Percentiles rank a stretch among this genome's conserved stretches.
phyloP scores from a whole-genome alignment of 2,888 invertebrate species.

The Halocaridina rubra region DNA sequence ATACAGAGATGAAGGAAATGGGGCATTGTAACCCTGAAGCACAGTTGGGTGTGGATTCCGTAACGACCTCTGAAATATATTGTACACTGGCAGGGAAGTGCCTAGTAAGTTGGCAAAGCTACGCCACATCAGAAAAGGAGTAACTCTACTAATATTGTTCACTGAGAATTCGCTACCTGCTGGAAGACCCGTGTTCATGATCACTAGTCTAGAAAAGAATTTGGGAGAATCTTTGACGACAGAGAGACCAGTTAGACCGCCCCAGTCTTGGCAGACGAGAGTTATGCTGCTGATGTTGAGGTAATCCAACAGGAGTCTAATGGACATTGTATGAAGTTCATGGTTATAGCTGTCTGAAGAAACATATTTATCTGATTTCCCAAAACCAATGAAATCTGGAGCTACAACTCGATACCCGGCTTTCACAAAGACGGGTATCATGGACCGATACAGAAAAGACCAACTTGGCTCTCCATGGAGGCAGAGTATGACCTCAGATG shows the following conservation, averaged over 20 bases:
- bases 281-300: constrained; percentile 20
- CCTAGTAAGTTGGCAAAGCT: constrained; percentile 15
- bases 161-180: not conserved
- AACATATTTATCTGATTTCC: constrained; percentile 59
- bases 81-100: not conserved
- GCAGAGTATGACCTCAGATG: constrained; percentile 43
- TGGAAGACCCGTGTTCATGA: constrained; percentile 55
- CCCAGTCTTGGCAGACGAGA: constrained; percentile 45
- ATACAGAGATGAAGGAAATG: constrained; percentile 44
- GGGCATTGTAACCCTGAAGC: constrained; percentile 29
- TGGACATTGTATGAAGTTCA: constrained; percentile 38
- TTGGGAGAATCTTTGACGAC: constrained; percentile 41
- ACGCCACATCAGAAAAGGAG: constrained; percentile 34
- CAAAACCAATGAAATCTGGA: constrained; percentile 63
- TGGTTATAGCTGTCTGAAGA: constrained; percentile 36
- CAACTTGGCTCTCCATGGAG: constrained; percentile 59
- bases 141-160: not conserved
- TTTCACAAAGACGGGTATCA: constrained; percentile 45
- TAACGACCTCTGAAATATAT: constrained; percentile 6
- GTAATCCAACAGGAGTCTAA: constrained; percentile 44
- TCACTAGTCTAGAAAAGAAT: constrained; percentile 43
- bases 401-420: constrained; percentile 56
- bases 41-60: constrained; percentile 9
- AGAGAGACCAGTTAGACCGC: constrained; percentile 27
- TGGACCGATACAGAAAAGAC: constrained; percentile 56